Evolutionary conservation across 2,797 vertebrate species (phyloP), one percentile per base, ranked within the genome.

Genomic region (Scleropages formosus): DNA sequence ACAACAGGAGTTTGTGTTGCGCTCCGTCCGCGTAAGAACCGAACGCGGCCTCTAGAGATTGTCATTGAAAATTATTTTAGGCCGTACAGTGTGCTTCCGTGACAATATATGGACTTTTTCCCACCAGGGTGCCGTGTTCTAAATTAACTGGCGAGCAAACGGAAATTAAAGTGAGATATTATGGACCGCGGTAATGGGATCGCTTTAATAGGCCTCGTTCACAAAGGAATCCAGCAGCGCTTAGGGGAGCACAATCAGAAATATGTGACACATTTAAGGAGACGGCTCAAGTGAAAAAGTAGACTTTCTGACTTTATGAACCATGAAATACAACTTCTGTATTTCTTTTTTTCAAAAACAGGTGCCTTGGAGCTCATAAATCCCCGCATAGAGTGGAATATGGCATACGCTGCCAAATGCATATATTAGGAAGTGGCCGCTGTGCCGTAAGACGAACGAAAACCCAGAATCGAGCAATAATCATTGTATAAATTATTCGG

Each of bases 71-170:
- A 67, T 60, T 73, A 91, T 90, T 39, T 85, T 82, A 89, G 91
- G 89, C 75, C 88, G 89, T 76, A 76, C n/a, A n/a, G n/a, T n/a
- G n/a, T 73, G 82, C 81, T 83, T 84, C 79, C 77, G 82, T 89
- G 79, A 81, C 82, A 88, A 90, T 88, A 87, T 88, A 89, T 80
- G 87, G 89, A 84, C 86, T 82, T 78, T 83, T 77, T 89, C 88
- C 89, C 88, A 83, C 77, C 75, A 77, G 88, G 85, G 63, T 77
- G 77, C 75, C 64, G 15, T 79, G 86, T 80, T 88, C 89, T 84
- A 88, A 89, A 89, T 91, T 88, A 90, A 90, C 83, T 88, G 84
- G 83, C 84, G 69, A 75, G 82, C 81, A 85, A 85, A 78, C 78
- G 86, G 85, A 85, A 86, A 90, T 89, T 82, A 83, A 80, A 75